Conservation (phyloP, 35 echinoderm and acorn worm species). For the Stichopus chloronotus region DNA sequence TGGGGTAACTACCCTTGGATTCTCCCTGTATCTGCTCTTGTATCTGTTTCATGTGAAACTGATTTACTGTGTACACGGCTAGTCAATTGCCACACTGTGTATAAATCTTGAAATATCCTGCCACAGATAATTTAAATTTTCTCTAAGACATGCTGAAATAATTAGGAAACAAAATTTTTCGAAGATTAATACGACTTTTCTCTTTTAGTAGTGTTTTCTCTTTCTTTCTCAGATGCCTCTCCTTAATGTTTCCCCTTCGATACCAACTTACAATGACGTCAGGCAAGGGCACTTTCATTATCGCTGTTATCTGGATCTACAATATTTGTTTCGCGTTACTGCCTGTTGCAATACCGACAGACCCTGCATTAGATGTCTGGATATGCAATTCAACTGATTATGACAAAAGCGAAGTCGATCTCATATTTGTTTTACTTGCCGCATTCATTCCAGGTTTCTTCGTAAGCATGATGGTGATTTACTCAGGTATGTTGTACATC, state of each 20-base stretch:
- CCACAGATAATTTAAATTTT: no score
- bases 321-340: constrained; percentile 18
- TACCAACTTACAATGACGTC: background rate
- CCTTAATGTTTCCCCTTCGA: background rate
- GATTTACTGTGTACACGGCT: no score
- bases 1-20: no score
- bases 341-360: background rate
- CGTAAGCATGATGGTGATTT: background rate
- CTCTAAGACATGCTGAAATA: no score
- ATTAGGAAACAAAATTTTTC: no score
- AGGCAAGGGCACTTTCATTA: background rate
- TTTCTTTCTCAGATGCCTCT: constrained; percentile 20
- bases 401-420: background rate
- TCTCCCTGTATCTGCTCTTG: no score
- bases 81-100: no score
- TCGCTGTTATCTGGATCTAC: constrained; percentile 2
- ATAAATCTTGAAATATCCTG: no score
- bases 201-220: background rate
- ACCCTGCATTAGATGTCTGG: background rate
- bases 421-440: background rate
- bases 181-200: no score
- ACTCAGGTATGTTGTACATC: background rate
- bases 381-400: background rate
- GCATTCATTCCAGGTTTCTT: background rate
- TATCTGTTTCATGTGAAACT: no score